A percentile compares a stretch with the other conserved stretches of the same genome.
phyloP scores from a whole-genome alignment of 2,113 vertebrate species.

The Oxyura jamaicensis region DNA sequence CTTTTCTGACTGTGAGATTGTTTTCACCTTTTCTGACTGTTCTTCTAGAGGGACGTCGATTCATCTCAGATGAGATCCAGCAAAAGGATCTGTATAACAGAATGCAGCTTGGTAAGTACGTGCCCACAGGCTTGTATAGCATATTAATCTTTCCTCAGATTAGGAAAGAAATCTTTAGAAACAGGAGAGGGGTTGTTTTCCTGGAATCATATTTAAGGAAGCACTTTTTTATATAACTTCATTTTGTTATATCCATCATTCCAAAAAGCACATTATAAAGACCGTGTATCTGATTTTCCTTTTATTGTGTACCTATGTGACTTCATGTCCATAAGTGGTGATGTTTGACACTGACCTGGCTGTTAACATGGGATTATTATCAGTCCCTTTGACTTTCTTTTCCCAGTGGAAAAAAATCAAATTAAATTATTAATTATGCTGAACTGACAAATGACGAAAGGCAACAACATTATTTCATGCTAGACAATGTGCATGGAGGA shows the following conservation, averaged over 20 bases:
- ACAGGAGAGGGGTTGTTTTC: neutral
- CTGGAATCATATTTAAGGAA: neutral
- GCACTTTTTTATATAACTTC: neutral
- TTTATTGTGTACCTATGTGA: neutral
- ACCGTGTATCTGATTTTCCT: neutral
- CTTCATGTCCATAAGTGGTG: neutral
- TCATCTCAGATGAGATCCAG: conserved; percentile 86
- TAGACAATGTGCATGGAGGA: neutral
- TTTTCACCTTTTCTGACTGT: neutral
- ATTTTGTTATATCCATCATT: neutral
- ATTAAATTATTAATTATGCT: neutral
- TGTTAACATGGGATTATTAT: neutral
- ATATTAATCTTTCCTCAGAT: neutral
- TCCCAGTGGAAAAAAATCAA: neutral
- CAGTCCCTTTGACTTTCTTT: neutral
- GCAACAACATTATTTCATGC: neutral
- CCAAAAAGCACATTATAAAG: neutral
- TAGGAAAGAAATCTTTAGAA: neutral
- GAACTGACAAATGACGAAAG: neutral
- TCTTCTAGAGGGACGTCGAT: conserved; percentile 88
- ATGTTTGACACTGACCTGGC: neutral
- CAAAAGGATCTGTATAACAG: conserved; percentile 83
- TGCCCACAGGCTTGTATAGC: too few species aligned
- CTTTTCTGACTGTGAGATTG: neutral
- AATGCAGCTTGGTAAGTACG: conserved; percentile 82